Percentiles rank a stretch among this genome's conserved stretches.
These are phyloP conservation scores for Rhodinocichla rosea DNA, from an alignment of 2,113 vertebrate species.

Conservation along the genomic window DNA sequence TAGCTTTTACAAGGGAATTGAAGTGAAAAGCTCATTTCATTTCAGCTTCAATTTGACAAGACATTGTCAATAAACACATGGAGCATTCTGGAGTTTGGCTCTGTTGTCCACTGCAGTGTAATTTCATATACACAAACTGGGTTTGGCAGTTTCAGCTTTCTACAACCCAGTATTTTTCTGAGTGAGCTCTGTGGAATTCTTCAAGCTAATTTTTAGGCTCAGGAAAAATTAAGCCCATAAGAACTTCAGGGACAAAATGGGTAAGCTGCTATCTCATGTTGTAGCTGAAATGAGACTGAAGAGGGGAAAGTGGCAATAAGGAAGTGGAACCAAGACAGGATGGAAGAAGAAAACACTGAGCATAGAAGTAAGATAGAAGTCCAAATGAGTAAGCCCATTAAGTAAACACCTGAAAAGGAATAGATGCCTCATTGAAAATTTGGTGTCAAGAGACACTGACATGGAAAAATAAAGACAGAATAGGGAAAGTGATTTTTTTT, in stretches of 20 bases:
- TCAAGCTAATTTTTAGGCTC: neutral
- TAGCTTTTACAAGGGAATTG: neutral
- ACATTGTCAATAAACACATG: neutral
- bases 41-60: neutral
- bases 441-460: neutral
- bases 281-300: neutral
- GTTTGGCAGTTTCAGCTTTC: neutral
- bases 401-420: neutral
- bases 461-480: neutral
- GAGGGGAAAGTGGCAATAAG: neutral
- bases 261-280: neutral
- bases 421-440: neutral
- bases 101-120: neutral
- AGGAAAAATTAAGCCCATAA: neutral
- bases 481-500: neutral
- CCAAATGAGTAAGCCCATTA: neutral
- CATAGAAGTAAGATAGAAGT: neutral
- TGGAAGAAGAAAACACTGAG: neutral
- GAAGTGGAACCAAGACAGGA: neutral
- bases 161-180: neutral
- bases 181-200: neutral
- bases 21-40: neutral
- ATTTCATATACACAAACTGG: neutral
- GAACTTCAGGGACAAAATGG: neutral
- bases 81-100: neutral